These are phyloP conservation scores for Raja brachyura DNA, from an alignment of 2,113 vertebrate genomes.

Conservation along the genomic window DNA sequence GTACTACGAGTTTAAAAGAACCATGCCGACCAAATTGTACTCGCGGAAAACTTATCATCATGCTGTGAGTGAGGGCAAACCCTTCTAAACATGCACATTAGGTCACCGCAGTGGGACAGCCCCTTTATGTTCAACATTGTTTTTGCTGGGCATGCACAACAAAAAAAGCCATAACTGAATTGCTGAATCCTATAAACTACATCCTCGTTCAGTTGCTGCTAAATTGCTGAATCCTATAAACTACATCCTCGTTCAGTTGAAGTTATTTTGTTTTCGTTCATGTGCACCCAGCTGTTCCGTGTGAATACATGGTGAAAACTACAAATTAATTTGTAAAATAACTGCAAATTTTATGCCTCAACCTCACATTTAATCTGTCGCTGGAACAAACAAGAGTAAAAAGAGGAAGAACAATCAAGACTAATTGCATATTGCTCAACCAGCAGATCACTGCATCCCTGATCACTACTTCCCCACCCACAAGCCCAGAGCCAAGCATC, in stretches of 20 bases:
- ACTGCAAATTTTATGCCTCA: not conserved
- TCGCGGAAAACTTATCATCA: no score
- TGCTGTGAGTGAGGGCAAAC: no score
- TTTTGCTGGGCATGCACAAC: not conserved
- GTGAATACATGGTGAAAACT: not conserved
- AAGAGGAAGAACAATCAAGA: not conserved
- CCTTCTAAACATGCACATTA: no score
- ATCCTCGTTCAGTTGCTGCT: no score
- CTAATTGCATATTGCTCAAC: not conserved
- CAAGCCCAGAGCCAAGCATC: not conserved
- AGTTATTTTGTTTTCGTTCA: not conserved
- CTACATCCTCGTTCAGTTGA: no score
- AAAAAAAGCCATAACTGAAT: not conserved
- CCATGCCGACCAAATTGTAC: no score
- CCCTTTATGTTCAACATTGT: no score
- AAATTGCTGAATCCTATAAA: not conserved
- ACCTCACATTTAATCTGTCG: not conserved
- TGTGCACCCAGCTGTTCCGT: not conserved
- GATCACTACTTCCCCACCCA: not conserved
- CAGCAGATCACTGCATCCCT: not conserved
- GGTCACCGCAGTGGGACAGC: no score
- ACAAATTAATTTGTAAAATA: not conserved
- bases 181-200: not conserved
- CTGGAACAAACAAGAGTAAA: no score
- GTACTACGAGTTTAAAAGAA: no score